These are phyloP conservation scores for Lacanobia wlatinum DNA, from an alignment of 2,888 invertebrate genomes.

Conservation along the genomic window DNA sequence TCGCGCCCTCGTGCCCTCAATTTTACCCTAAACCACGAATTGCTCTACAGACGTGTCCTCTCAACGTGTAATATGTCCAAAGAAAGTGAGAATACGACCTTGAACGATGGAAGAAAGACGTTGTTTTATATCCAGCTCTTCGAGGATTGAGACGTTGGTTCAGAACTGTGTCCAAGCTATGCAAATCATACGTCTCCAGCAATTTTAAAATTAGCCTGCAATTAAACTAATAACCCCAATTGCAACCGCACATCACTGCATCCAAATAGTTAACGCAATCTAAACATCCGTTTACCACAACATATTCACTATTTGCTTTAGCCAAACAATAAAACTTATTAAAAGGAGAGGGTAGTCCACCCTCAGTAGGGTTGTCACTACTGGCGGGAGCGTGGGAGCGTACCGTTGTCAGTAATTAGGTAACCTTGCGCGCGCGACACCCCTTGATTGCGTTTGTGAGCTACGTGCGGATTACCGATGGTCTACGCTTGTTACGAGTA, in stretches of 20 bases:
- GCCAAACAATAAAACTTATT: slow-evolving; percentile 75
- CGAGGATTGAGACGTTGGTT: too few relatives aligned
- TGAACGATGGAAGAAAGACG: too few relatives aligned
- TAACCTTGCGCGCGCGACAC: slow-evolving; percentile 72
- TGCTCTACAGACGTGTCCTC: too few relatives aligned
- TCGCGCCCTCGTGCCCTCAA: too few relatives aligned
- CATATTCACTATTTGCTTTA: slow-evolving; percentile 76
- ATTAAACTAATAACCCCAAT: slow-evolving; percentile 9
- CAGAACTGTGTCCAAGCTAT: too few relatives aligned
- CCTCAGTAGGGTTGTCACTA: slow-evolving; percentile 43
- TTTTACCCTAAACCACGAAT: too few relatives aligned
- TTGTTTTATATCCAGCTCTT: too few relatives aligned
- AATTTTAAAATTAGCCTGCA: neutral
- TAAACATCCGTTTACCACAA: slow-evolving; percentile 69
- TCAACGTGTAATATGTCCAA: too few relatives aligned
- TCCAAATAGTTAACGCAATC: slow-evolving; percentile 40
- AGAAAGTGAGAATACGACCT: too few relatives aligned
- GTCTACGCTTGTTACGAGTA: slow-evolving; percentile 63
- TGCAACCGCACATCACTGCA: slow-evolving; percentile 6
- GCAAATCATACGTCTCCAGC: too few relatives aligned
- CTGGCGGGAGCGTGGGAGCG: slow-evolving; percentile 82
- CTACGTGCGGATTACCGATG: slow-evolving; percentile 57
- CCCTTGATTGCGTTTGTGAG: slow-evolving; percentile 63
- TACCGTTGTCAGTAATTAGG: slow-evolving; percentile 82
- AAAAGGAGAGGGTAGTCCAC: slow-evolving; percentile 68